Percentiles rank a stretch among this genome's conserved stretches.
Evolutionary conservation across 2,888 invertebrate genomes (phyloP).

Genomic region (Orchesellides sinensis): DNA sequence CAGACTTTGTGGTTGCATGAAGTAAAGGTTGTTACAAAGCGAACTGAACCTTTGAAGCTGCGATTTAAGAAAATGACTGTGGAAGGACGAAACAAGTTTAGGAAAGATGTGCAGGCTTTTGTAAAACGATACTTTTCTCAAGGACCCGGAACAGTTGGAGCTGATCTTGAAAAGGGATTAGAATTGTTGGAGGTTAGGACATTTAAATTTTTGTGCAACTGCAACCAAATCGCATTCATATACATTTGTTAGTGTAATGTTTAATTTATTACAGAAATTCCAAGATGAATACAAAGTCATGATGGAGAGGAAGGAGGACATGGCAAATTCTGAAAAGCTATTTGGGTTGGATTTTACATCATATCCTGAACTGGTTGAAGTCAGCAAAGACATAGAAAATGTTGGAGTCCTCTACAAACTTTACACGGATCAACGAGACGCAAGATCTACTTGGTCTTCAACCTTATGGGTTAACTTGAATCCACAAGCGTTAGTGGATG

Average conservation of each 20-base stretch:
- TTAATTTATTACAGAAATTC: constrained; percentile 80
- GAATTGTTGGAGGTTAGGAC: constrained; percentile 82
- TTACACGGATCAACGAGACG: constrained; percentile 86
- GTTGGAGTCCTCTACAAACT: constrained; percentile 87
- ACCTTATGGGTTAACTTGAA: constrained; percentile 93
- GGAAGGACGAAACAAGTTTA: constrained; percentile 85
- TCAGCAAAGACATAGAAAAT: constrained; percentile 77
- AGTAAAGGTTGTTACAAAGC: constrained; percentile 77
- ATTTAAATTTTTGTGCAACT: neutral
- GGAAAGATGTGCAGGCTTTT: constrained; percentile 82
- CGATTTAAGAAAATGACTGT: constrained; percentile 90
- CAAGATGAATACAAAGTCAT: constrained; percentile 82
- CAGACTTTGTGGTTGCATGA: constrained; percentile 72
- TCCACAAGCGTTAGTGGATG: constrained; percentile 88
- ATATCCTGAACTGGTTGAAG: constrained; percentile 84
- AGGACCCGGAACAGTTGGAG: constrained; percentile 89
- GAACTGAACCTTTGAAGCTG: constrained; percentile 84
- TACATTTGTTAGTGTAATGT: neutral
- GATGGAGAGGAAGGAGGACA: constrained; percentile 82
- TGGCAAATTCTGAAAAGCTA: constrained; percentile 87
- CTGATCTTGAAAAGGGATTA: constrained; percentile 86
- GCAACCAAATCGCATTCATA: too few species aligned
- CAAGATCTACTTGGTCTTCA: constrained; percentile 89
- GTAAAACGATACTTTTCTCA: constrained; percentile 84
- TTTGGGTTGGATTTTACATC: constrained; percentile 92